phyloP scores from a whole-genome alignment of 1,140 invertebrate species.

The Plutomurus gul region DNA sequence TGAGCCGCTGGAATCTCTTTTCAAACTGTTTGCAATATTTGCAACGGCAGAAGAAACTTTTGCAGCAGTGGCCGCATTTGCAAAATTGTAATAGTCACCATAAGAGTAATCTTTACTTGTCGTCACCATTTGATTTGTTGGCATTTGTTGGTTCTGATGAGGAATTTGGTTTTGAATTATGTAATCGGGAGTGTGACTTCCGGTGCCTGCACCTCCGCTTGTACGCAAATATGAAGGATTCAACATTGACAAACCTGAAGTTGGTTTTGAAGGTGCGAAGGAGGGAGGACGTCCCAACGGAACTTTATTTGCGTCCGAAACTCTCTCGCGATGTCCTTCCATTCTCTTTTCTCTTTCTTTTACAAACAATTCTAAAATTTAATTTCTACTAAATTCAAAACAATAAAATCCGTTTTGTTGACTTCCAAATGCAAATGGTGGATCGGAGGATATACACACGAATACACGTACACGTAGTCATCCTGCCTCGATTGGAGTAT shows the following conservation, averaged over 20 bases:
- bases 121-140: too few species aligned
- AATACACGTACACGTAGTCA: too few species aligned
- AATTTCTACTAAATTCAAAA: background rate
- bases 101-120: background rate
- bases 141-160: too few species aligned
- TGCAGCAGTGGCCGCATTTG: background rate
- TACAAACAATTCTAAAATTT: background rate
- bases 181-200: background rate
- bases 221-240: constrained; percentile 43
- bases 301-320: constrained; percentile 46
- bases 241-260: constrained; percentile 32
- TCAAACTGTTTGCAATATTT: background rate
- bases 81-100: background rate
- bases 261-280: background rate
- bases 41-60: background rate
- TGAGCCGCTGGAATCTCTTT: constrained; percentile 20
- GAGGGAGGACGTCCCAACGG: constrained; percentile 38
- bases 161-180: background rate
- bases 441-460: too few species aligned
- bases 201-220: background rate
- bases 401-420: too few species aligned
- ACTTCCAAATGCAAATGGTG: too few species aligned
- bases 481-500: too few species aligned
- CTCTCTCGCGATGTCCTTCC: constrained; percentile 30
- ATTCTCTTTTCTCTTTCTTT: too few species aligned